Conservation (phyloP, 2,113 vertebrate species). For the Bos javanicus region DNA sequence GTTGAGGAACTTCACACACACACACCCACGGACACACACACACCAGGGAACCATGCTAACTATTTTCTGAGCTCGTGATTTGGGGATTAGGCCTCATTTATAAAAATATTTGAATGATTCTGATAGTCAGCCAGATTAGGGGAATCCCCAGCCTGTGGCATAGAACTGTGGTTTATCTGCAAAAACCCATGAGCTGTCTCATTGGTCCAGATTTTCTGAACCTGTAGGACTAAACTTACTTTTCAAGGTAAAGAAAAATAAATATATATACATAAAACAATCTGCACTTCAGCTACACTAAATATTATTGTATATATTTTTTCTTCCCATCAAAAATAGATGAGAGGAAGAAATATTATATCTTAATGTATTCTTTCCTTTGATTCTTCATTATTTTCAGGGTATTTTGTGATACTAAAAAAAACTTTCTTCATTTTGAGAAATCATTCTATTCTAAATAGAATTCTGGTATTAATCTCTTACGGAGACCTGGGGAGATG, state of each 20-base stretch:
- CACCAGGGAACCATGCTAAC: neutral
- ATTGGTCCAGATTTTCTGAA: neutral
- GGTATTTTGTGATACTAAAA: neutral
- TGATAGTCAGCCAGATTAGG: neutral
- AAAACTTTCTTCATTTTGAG: neutral
- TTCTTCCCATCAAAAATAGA: neutral
- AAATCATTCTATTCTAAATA: neutral
- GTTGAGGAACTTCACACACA: neutral
- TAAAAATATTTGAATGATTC: neutral
- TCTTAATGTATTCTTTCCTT: neutral
- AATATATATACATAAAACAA: neutral
- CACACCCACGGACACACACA: neutral
- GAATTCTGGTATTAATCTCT: neutral
- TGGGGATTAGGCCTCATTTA: neutral
- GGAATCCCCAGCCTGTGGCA: rapidly evolving
- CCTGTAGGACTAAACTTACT: neutral
- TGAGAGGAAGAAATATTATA: neutral
- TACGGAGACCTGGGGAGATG: neutral
- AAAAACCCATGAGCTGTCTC: neutral
- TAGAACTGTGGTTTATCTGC: neutral
- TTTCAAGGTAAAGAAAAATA: neutral
- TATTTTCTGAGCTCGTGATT: neutral
- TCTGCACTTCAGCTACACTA: neutral
- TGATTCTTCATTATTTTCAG: neutral
- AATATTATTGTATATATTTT: neutral